These are phyloP conservation scores for Resseliella maxima DNA, from an alignment of 2,888 invertebrate genomes.

Conservation along the genomic window DNA sequence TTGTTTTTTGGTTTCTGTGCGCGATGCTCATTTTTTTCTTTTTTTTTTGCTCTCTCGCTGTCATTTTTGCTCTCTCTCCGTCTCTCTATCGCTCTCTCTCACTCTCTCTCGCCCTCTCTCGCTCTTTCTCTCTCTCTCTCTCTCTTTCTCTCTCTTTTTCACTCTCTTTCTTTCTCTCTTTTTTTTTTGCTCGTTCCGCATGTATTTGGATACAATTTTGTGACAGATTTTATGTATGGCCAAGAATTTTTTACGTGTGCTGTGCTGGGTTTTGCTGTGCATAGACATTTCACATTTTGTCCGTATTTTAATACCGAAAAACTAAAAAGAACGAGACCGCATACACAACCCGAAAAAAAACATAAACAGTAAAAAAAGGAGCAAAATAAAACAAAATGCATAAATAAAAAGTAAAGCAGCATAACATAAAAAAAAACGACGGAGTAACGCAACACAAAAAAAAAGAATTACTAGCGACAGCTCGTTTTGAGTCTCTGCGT, in stretches of 20 bases:
- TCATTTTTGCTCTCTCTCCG: no score
- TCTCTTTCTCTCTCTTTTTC: no score
- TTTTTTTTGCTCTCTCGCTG: neutral
- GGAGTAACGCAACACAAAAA: slow-evolving; percentile 35
- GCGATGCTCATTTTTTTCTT: neutral
- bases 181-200: neutral
- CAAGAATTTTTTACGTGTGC: slow-evolving; percentile 22
- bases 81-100: no score
- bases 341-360: neutral
- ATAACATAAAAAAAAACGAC: neutral
- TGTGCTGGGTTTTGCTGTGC: no score
- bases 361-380: slow-evolving; percentile 1
- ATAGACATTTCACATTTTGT: slow-evolving; percentile 22
- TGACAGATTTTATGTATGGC: slow-evolving; percentile 43
- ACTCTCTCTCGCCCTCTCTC: no score
- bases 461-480: slow-evolving; percentile 53
- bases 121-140: neutral
- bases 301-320: slow-evolving; percentile 12
- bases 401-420: slow-evolving; percentile 46
- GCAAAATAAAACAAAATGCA: slow-evolving; percentile 35
- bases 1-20: neutral
- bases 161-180: neutral
- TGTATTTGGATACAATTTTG: slow-evolving; percentile 44
- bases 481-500: slow-evolving; percentile 20
- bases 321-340: slow-evolving; percentile 19